Percentiles rank a stretch among this genome's conserved stretches.
These are phyloP conservation scores for Dendrocincla tyrannina DNA, from an alignment of 2,797 vertebrate species.

Conservation along the genomic window DNA sequence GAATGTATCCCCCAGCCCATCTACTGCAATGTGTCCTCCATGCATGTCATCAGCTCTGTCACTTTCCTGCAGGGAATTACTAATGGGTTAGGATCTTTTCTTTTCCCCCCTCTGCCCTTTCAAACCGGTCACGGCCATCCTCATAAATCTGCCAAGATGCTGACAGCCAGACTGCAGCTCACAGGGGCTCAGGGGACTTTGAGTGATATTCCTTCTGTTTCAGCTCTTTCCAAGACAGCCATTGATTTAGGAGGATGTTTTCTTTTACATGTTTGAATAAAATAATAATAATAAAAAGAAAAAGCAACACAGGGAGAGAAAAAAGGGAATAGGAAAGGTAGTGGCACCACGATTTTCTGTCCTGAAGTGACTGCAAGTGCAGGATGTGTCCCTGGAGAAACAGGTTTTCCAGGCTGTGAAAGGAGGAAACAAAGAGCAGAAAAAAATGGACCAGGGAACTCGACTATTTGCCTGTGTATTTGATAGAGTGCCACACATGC, in stretches of 20 bases:
- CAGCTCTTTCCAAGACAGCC: constrained; percentile 41
- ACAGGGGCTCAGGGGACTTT: constrained; percentile 38
- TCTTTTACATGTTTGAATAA: not conserved
- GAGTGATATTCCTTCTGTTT: constrained; percentile 72
- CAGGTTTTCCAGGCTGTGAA: not conserved
- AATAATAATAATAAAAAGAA: not conserved
- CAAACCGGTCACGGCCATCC: constrained; percentile 47
- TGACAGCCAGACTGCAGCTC: constrained; percentile 68
- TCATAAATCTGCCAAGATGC: constrained; percentile 70
- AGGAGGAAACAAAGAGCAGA: constrained; percentile 24
- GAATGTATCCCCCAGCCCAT: constrained; percentile 52
- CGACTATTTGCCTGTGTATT: not conserved
- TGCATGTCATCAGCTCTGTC: constrained; percentile 53
- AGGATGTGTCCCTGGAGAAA: not conserved
- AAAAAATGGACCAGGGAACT: not conserved
- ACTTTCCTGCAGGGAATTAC: constrained; percentile 69
- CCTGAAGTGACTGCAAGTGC: not conserved
- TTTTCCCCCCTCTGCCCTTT: constrained; percentile 59
- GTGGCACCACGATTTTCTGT: not conserved
- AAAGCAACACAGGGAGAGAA: not conserved
- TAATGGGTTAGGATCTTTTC: constrained; percentile 63
- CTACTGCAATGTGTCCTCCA: constrained; percentile 51
- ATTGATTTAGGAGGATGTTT: constrained; percentile 53
- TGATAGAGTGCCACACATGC: constrained; percentile 8
- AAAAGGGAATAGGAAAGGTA: not conserved